Conservation (phyloP, 2,888 invertebrate genomes). For the Drosophila kuntzei region DNA sequence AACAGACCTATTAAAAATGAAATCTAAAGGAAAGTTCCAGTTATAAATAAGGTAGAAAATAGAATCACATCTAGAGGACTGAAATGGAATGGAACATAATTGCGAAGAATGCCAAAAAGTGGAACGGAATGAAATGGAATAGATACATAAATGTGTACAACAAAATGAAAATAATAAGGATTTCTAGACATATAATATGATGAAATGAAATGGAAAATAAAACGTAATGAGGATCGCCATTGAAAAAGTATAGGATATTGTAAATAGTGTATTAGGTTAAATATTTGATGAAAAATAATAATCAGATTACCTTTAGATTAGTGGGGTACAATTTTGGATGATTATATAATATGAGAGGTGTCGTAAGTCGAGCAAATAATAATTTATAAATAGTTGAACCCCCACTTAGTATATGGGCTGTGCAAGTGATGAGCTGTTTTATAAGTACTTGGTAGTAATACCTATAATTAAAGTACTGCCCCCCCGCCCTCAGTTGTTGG, state of each 20-base stretch:
- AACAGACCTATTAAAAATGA: no score
- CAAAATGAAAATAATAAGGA: no score
- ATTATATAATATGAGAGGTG: background rate
- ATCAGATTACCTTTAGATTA: background rate
- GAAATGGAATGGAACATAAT: background rate
- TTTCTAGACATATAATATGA: no score
- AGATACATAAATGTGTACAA: no score
- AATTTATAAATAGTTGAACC: conserved; percentile 14
- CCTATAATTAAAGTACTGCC: conserved; percentile 4
- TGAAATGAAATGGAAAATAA: background rate
- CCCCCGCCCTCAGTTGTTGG: background rate
- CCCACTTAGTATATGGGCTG: conserved; percentile 3
- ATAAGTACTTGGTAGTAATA: background rate
- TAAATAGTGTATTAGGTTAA: background rate
- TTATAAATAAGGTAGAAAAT: no score
- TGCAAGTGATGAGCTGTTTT: conserved; percentile 12
- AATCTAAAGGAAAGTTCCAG: no score
- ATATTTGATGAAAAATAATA: background rate
- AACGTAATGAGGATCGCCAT: background rate
- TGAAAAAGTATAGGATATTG: background rate
- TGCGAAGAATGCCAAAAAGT: background rate
- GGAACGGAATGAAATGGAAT: background rate
- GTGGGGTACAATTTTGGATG: background rate
- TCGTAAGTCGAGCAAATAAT: conserved; percentile 9
- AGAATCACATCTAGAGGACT: no score